Evolutionary conservation across 2,113 vertebrate genomes (phyloP).

Genomic region (Osmerus eperlanus): DNA sequence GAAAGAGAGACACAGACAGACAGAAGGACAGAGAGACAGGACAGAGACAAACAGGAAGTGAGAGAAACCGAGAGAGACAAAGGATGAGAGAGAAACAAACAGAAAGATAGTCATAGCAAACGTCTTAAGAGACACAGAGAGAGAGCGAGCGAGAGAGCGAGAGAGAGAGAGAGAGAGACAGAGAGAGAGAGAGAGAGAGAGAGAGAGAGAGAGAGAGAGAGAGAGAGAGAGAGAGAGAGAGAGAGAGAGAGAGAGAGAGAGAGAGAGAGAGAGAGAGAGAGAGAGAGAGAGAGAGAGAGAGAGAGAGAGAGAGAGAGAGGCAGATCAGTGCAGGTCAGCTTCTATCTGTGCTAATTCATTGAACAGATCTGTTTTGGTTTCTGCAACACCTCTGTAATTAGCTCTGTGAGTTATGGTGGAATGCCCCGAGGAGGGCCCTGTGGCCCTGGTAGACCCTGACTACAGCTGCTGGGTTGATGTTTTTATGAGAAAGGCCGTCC

Average conservation of each 20-base stretch:
- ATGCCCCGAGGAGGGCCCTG: constrained; percentile 2
- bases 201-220: not conserved
- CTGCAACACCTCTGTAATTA: constrained; percentile 40
- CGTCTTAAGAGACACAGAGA: not conserved
- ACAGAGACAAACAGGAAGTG: not conserved
- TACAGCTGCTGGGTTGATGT: constrained; percentile 24
- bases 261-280: not conserved
- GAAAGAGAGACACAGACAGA: not conserved
- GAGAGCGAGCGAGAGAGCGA: not conserved
- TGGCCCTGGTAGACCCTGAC: not conserved
- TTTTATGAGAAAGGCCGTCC: constrained; percentile 29
- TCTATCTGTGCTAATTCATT: constrained; percentile 15
- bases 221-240: not conserved
- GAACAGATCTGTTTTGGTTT: constrained; percentile 35
- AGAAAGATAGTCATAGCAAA: not conserved
- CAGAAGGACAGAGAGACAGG: not conserved
- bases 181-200: not conserved
- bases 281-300: not conserved
- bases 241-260: not conserved
- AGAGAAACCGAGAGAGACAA: not conserved
- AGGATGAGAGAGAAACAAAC: not conserved
- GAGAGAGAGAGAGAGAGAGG: not conserved
- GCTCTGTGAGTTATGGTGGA: constrained; percentile 23
- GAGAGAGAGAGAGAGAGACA: not conserved
- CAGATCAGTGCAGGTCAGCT: constrained; percentile 13